phyloP scores from a whole-genome alignment of 2,797 vertebrate genomes.

The Vespertilio murinus region DNA sequence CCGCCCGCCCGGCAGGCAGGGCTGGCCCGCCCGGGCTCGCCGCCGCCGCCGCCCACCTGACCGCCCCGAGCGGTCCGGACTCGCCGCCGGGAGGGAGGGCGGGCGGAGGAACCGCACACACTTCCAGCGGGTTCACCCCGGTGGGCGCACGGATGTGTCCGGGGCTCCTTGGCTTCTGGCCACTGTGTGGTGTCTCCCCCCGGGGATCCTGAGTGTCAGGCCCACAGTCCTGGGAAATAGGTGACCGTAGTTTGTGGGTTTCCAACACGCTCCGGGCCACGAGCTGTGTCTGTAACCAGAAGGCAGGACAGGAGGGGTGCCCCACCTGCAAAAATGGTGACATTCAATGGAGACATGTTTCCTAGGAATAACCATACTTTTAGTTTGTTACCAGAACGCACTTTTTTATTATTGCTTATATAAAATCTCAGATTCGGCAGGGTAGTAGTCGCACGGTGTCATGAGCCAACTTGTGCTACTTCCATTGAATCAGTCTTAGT shows the following conservation, averaged over 20 bases:
- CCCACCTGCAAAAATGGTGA: background rate
- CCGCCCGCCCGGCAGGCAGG: background rate
- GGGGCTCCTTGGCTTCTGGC: background rate
- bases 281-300: constrained; percentile 37
- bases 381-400: background rate
- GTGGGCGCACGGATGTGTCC: background rate
- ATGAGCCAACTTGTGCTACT: constrained; percentile 58
- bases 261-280: background rate
- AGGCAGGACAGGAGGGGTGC: background rate
- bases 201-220: background rate
- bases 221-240: background rate
- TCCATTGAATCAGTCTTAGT: constrained; percentile 4
- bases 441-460: background rate
- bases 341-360: background rate
- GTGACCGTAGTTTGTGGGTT: constrained; percentile 31
- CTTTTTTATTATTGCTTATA: background rate
- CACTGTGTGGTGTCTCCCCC: background rate
- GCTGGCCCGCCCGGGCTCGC: constrained; percentile 46
- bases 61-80: constrained; percentile 31
- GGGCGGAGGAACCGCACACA: background rate
- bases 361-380: constrained; percentile 8
- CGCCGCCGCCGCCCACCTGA: constrained; percentile 51
- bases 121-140: background rate
- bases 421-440: background rate
- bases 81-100: background rate